Evolutionary conservation across 2,797 vertebrate genomes (phyloP).

Genomic region (Brachyrhaphis roseni): DNA sequence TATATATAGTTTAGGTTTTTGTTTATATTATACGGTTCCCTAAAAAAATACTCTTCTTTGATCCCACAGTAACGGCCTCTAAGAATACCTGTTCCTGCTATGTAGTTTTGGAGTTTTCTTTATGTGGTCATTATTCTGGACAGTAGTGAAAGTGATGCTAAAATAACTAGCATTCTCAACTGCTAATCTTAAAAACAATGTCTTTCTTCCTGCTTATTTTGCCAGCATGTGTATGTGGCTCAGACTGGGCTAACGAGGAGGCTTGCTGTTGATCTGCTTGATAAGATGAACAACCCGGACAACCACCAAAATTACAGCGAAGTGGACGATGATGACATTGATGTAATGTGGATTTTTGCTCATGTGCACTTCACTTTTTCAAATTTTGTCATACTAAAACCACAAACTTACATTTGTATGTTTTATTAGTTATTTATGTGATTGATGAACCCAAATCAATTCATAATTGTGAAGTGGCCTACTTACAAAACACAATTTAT

Average conservation of each 20-base stretch:
- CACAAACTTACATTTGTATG: neutral
- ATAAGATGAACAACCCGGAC: slow-evolving; percentile 97
- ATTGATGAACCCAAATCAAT: neutral
- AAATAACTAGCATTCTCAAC: slow-evolving; percentile 8
- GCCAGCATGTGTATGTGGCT: slow-evolving; percentile 89
- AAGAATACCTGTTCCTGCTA: slow-evolving; percentile 5
- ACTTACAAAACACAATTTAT: neutral
- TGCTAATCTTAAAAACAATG: neutral
- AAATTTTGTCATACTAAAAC: neutral
- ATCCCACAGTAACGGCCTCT: neutral
- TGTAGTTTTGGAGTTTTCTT: neutral
- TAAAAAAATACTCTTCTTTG: neutral
- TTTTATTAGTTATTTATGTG: neutral
- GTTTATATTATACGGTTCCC: neutral
- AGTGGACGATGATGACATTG: slow-evolving; percentile 92
- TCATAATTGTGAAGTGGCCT: neutral
- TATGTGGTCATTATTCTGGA: neutral
- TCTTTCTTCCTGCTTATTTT: slow-evolving; percentile 21
- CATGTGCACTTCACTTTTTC: neutral
- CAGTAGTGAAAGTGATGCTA: neutral
- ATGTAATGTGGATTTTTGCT: slow-evolving; percentile 78
- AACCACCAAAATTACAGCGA: slow-evolving; percentile 89
- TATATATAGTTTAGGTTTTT: neutral
- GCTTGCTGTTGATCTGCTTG: slow-evolving; percentile 91
- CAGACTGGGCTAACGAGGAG: slow-evolving; percentile 89